Base-by-base conservation (phyloP, 2,888 invertebrate species). In the Rotaria magnacalcarata region DNA sequence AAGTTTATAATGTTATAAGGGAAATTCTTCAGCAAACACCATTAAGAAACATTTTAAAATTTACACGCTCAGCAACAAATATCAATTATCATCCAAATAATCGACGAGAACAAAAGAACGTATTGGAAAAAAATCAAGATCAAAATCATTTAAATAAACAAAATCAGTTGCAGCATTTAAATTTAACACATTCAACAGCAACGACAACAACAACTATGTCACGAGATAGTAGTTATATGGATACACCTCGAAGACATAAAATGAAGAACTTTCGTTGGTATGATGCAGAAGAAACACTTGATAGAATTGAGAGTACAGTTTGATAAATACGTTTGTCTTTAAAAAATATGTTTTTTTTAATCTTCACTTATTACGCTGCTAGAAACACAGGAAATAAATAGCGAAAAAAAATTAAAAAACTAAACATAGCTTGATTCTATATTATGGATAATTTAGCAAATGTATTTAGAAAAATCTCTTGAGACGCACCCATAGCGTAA, bases 281-380 rank as follows among this genome's bases (percentile, higher is more conserved):
- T 47, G 80, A 80, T 21, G 0, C 11, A 24, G 47, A 80, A n/a
- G 80, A 80, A 80, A 24, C n/a, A 24, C 43, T 80, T n/a, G 80
- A 80, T 80, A 43, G 80, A 43, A 80, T 80, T 43, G 80, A 80
- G 19, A 80, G 80, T 47, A 80, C 80, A n/a, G 80, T 80, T 4
- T 80, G 19, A 80, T 67, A 34, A 34, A 67, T 67, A 14, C 34
- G 16, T 34, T 34, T 34, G 27, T 27, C 67, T 1, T 67, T 34
- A 67, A 34, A 34, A 34, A 34, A 67, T 34, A 34, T 67, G 34
- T 67, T 67, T 27, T 67, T 67, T 67, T 67, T 67, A 67, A 67
- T 67, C 34, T 27, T 10, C 10, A 67, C 34, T 67, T 34, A 27
- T 67, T 27, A 67, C 34, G 5, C 34, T 67, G 67, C 34, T 67